Conservation (phyloP, 1,140 invertebrate species). For the Onthophagus taurus region DNA sequence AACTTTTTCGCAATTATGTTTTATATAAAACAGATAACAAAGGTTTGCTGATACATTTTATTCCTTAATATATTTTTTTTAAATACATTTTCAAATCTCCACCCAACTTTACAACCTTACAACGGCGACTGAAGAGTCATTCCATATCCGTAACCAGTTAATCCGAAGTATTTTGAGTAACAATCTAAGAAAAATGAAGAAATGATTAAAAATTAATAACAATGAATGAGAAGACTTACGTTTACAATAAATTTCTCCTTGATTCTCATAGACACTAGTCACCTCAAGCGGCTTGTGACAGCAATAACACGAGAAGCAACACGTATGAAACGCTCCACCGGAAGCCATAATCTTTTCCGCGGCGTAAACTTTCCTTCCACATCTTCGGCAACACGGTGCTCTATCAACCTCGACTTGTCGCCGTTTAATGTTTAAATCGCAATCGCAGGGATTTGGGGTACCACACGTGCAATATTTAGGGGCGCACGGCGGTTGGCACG, state of each 20-base stretch:
- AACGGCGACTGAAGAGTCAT: constrained; percentile 16
- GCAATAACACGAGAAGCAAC: constrained; percentile 44
- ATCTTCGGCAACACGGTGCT: constrained; percentile 12
- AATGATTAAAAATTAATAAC: constrained; percentile 10
- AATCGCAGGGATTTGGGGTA: constrained; percentile 22
- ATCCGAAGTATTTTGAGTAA: constrained; percentile 18
- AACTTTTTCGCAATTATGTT: too few species aligned
- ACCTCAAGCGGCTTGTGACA: constrained; percentile 42
- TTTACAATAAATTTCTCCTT: constrained; percentile 45
- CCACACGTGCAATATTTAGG: constrained; percentile 26
- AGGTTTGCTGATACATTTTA: too few species aligned
- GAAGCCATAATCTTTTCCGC: constrained; percentile 36
- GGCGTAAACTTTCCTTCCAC: constrained; percentile 21
- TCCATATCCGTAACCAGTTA: constrained; percentile 19
- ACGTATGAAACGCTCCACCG: constrained; percentile 40
- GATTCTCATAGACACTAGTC: constrained; percentile 40
- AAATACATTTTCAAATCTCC: too few species aligned
- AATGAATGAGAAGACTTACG: constrained; percentile 34
- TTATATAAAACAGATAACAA: too few species aligned
- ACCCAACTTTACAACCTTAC: background rate
- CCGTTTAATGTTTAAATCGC: constrained; percentile 13
- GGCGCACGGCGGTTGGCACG: constrained; percentile 7
- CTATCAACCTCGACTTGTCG: constrained; percentile 1
- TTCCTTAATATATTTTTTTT: too few species aligned
- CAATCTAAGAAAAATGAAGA: constrained; percentile 9